These are phyloP conservation scores for Hofmannophila pseudospretella DNA, from an alignment of 2,888 invertebrate genomes.

Conservation along the genomic window DNA sequence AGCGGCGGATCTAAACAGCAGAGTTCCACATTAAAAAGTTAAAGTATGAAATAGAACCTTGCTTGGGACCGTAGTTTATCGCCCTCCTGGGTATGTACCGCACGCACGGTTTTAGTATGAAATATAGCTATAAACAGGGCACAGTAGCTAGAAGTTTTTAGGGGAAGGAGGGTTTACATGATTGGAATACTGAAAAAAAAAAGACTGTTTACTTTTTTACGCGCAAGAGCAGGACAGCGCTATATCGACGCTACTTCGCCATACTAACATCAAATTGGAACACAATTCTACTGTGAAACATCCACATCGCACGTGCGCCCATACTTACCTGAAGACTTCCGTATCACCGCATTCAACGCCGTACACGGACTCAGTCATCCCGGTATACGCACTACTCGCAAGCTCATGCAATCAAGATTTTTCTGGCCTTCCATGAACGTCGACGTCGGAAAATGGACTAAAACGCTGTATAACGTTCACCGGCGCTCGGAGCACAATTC, in stretches of 20 bases:
- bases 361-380: constrained; percentile 13
- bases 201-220: no score
- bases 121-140: no score
- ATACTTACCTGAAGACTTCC: constrained; percentile 4
- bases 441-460: constrained; percentile 8
- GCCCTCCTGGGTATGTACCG: constrained; percentile 5
- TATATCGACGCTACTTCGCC: no score
- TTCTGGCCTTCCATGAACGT: constrained; percentile 11
- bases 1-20: constrained; percentile 15
- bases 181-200: no score
- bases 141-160: no score
- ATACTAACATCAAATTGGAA: no score
- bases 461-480: no score
- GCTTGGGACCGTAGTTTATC: constrained; percentile 18
- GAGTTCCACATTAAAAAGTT: constrained; percentile 24
- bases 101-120: no score
- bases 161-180: no score
- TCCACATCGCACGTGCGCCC: constrained; percentile 7
- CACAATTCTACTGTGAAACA: no score
- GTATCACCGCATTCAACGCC: constrained; percentile 5
- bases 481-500: no score
- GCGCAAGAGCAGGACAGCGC: no score
- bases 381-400: constrained; percentile 8
- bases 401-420: constrained; percentile 6
- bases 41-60: constrained; percentile 18